Conservation (phyloP, 2,113 vertebrate genomes). For the Sander vitreus region DNA sequence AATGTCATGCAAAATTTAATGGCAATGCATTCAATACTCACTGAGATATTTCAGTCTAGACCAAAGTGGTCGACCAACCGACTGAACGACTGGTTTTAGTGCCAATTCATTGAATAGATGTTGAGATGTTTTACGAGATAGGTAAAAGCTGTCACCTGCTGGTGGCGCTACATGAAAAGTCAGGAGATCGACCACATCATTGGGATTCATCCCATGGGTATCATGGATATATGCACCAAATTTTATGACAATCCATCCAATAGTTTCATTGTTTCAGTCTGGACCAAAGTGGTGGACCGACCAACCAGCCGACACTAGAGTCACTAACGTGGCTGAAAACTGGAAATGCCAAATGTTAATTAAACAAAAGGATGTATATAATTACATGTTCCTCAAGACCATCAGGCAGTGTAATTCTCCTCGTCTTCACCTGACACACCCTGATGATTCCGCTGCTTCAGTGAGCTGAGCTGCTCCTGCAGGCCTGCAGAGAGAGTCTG, state of each 20-base stretch:
- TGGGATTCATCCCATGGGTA: background rate
- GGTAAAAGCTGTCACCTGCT: too few species aligned
- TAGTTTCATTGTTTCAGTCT: background rate
- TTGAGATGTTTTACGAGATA: background rate
- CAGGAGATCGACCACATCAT: too few species aligned
- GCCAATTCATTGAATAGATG: background rate
- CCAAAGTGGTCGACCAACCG: too few species aligned
- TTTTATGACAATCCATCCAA: background rate
- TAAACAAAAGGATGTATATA: background rate
- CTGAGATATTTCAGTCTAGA: too few species aligned
- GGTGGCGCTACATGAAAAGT: too few species aligned
- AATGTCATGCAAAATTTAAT: background rate
- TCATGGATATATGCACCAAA: background rate
- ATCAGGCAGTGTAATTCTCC: background rate
- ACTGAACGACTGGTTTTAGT: background rate
- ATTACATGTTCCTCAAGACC: slow-evolving; percentile 16
- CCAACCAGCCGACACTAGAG: background rate
- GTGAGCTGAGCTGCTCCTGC: slow-evolving; percentile 54
- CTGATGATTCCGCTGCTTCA: slow-evolving; percentile 49
- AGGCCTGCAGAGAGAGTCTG: slow-evolving; percentile 55
- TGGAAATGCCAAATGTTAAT: background rate
- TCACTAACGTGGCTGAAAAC: background rate
- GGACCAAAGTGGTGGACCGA: background rate
- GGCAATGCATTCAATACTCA: background rate
- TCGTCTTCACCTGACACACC: slow-evolving; percentile 51